These are phyloP conservation scores for Cataglyphis albicans DNA, from an alignment of 2,888 invertebrate genomes.

Conservation along the genomic window DNA sequence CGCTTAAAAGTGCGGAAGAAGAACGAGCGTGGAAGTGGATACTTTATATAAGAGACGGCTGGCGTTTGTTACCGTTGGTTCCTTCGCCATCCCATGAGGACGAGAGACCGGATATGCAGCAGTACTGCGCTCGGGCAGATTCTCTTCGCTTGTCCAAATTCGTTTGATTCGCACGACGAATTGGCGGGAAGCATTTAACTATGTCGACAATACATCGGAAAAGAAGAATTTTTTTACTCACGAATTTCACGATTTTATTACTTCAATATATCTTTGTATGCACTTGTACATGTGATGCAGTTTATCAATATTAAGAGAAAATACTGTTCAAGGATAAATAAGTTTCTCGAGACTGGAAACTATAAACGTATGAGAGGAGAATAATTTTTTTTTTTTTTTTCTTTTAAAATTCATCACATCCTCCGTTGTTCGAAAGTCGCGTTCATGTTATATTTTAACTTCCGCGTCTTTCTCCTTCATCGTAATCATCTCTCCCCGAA, in stretches of 20 bases:
- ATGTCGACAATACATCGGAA: not conserved
- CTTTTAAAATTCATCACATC: not conserved
- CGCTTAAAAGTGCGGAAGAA: conserved; percentile 77
- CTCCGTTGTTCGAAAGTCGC: not conserved
- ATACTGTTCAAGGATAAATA: not conserved
- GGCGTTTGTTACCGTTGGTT: conserved; percentile 77
- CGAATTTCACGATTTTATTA: not conserved
- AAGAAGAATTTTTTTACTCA: not conserved
- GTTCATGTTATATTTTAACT: conserved; percentile 15
- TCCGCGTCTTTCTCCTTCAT: not conserved
- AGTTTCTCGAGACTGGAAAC: not conserved
- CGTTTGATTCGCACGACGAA: not conserved
- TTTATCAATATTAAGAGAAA: not conserved
- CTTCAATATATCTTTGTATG: not conserved
- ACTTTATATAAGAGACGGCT: conserved; percentile 77
- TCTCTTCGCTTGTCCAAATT: not conserved
- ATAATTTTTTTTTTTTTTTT: conserved; percentile 11
- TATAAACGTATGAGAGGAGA: not conserved
- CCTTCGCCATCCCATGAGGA: conserved; percentile 54
- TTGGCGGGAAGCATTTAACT: conserved; percentile 16
- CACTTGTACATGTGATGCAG: not conserved
- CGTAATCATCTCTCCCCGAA: conserved; percentile 2
- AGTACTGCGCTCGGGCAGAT: not conserved
- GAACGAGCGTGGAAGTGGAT: conserved; percentile 77
- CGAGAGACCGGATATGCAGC: not conserved